phyloP scores from a whole-genome alignment of 1,140 invertebrate species.

The Brachionus paranguensis region DNA sequence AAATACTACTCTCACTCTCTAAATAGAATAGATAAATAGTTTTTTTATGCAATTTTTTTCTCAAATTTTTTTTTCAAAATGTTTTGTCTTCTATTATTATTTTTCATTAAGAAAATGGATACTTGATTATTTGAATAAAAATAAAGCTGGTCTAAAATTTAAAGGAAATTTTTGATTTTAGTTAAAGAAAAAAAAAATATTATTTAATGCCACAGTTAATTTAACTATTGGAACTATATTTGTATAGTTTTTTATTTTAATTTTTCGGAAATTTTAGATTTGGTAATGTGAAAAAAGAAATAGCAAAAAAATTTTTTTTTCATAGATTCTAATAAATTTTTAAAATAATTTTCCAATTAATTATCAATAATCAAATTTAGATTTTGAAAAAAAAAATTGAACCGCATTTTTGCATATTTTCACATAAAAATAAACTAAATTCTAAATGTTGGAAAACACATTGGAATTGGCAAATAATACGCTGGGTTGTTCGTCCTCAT shows the following conservation, averaged over 20 bases:
- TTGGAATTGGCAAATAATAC: conserved; percentile 11
- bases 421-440: background rate
- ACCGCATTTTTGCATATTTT: background rate
- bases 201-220: no score
- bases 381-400: background rate
- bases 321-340: background rate
- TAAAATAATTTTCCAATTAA: background rate
- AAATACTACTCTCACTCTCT: background rate
- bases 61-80: background rate
- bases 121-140: no score
- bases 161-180: no score
- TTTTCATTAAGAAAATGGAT: no score
- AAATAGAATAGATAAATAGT: background rate
- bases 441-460: conserved; percentile 38
- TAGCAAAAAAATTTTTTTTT: no score
- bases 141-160: no score
- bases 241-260: no score
- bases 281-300: no score
- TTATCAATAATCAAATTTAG: background rate
- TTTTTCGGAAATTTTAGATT: no score
- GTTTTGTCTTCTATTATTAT: background rate
- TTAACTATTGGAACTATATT: no score
- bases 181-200: no score
- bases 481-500: conserved; percentile 18
- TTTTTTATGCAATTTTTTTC: background rate